Percentiles rank a stretch among this genome's conserved stretches.
phyloP scores from a whole-genome alignment of 1,140 invertebrate species.

The Lepidurus apus region DNA sequence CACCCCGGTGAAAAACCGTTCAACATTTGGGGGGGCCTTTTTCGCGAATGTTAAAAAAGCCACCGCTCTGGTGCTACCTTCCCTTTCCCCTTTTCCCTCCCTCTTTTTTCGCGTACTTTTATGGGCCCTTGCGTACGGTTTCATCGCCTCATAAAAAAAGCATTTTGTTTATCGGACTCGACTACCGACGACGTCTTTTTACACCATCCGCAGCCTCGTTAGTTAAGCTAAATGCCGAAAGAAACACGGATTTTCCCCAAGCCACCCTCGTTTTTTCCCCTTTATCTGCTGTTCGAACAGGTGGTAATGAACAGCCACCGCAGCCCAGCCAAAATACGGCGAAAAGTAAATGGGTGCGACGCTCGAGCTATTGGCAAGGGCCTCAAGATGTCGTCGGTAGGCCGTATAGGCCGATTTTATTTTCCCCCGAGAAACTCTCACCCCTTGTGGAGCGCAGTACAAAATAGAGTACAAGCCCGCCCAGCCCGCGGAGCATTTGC shows the following conservation, averaged over 20 bases:
- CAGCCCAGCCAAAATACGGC: not conserved
- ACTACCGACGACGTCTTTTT: constrained; percentile 21
- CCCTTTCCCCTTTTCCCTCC: not conserved
- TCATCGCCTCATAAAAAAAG: constrained; percentile 19
- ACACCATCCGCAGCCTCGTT: constrained; percentile 13
- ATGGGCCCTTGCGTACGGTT: constrained; percentile 20
- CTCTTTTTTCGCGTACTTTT: constrained; percentile 18
- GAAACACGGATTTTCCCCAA: not conserved
- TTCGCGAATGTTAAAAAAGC: not conserved
- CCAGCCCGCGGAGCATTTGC: constrained; percentile 12
- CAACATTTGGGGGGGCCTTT: not conserved
- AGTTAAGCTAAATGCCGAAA: not conserved
- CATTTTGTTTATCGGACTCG: constrained; percentile 21
- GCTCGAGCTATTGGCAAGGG: not conserved
- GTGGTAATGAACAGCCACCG: not conserved
- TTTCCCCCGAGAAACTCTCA: not conserved
- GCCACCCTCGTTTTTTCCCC: not conserved
- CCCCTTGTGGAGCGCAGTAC: not conserved
- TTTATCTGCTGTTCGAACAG: not conserved
- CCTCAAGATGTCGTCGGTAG: constrained; percentile 9
- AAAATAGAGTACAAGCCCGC: not conserved
- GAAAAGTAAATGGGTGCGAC: not conserved
- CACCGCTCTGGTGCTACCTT: not conserved
- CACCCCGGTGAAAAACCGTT: not conserved
- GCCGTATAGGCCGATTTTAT: not conserved